A percentile compares a stretch with the other conserved stretches of the same genome.
Conservation (phyloP, 37 sponge, comb jelly and placozoan species). For the Agelas oroides region DNA sequence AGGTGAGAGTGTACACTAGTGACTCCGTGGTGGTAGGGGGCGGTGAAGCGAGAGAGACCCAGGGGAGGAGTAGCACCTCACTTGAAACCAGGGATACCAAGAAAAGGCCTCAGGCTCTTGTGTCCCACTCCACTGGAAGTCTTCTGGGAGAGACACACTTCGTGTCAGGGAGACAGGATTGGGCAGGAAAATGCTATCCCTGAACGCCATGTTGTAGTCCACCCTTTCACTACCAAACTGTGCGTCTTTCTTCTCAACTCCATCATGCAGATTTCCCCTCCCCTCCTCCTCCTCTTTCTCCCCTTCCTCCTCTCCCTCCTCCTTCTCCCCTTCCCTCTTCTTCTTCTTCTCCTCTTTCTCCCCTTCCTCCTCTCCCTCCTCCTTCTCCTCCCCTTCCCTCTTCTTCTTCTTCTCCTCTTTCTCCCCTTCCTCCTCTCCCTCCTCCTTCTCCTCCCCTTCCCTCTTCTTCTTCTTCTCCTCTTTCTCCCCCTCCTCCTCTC, state of each 20-base stretch:
- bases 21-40: background rate
- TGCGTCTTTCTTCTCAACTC: background rate
- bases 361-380: background rate
- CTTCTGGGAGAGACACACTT: no score
- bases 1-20: background rate
- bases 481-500: background rate
- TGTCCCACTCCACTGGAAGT: no score
- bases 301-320: no score
- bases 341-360: no score
- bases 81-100: background rate
- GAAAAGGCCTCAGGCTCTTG: background rate
- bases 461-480: background rate
- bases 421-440: background rate
- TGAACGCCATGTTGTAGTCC: no score
- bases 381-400: background rate
- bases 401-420: background rate
- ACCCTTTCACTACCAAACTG: background rate
- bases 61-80: conserved; percentile 32
- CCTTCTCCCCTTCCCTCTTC: no score
- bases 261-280: no score
- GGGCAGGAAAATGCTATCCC: no score
- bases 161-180: no score
- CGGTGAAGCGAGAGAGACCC: conserved; percentile 1
- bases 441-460: background rate
- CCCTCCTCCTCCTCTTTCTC: no score